Evolutionary conservation across 1,140 invertebrate genomes (phyloP), one percentile per base, ranked within the genome.

Genomic region (Caerostris extrusa): DNA sequence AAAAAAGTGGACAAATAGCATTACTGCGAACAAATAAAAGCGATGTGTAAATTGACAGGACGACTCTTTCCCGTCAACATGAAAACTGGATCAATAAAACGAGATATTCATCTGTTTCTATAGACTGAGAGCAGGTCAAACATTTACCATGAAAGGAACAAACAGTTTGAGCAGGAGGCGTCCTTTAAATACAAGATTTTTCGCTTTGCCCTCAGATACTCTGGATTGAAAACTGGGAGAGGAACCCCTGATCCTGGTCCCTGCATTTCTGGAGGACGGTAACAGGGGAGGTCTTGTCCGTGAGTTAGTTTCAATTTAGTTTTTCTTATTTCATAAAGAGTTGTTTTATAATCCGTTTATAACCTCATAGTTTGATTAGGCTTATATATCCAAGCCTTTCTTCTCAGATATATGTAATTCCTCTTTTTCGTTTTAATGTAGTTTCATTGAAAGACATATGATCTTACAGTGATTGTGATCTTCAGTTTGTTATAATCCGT

Each of bases 41-140:
- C 34, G 92, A 86, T 93, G 85, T 93, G 92, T 93, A 88, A 93
- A 93, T 93, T 88, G 92, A 93, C 86, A 86, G 86, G 86, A 60
- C 83, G 91, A 60, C 92, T 93, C 86, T 71, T 92, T 92, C 82
- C 60, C 91, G 91, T 92, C 92, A 89, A 93, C 92, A 93, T 89
- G 92, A 93, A 93, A 93, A 93, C 92, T 93, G 83, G 92, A 93
- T 93, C 92, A 93, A 93, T 93, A 93, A 93, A 93, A 89, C 92
- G 85, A 93, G 92, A 93, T 93, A 93, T 93, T 93, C 92, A 93
- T 93, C 92, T 93, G 92, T 93, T 93, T 93, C 92, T 93, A 93
- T 93, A 88, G 92, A 93, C 92, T 81, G 92, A 93, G 83, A 86
- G 92, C 85, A 93, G 92, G 92, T 93, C 58, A 93, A 93, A 93